Conservation (phyloP, 2,888 invertebrate genomes). For the Mycalesis mineus region DNA sequence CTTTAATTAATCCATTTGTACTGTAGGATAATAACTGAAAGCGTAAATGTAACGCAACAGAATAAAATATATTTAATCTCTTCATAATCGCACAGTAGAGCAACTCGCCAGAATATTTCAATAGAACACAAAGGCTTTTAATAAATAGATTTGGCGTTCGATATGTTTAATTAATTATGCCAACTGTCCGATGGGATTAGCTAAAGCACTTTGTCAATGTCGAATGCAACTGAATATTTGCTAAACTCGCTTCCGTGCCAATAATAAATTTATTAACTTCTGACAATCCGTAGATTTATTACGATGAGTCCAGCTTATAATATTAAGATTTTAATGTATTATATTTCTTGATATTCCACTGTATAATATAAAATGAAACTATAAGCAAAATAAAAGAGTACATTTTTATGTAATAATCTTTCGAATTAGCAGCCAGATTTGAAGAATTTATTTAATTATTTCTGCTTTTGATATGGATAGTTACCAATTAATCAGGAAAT, state of each 20-base stretch:
- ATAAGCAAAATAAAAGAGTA: no score
- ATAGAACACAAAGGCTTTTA: conserved; percentile 11
- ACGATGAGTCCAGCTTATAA: neutral
- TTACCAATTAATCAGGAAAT: no score
- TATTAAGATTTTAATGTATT: neutral
- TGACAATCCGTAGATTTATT: conserved; percentile 7
- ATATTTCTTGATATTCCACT: neutral
- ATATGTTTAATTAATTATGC: conserved; percentile 51
- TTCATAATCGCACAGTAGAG: neutral
- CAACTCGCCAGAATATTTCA: neutral
- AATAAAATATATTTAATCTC: no score
- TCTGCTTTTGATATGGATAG: no score
- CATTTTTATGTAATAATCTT: no score
- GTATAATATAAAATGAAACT: no score
- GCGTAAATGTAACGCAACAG: neutral
- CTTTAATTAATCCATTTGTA: conserved; percentile 13
- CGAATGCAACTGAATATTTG: conserved; percentile 36
- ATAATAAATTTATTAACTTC: conserved; percentile 19
- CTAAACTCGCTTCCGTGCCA: conserved; percentile 25
- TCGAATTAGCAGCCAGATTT: no score
- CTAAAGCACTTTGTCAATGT: conserved; percentile 50
- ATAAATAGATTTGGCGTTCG: conserved; percentile 29
- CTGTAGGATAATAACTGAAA: neutral
- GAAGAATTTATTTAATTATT: no score
- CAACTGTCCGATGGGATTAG: conserved; percentile 43